phyloP scores from a whole-genome alignment of 2,113 vertebrate genomes.

The Amblyopsis rosae region DNA sequence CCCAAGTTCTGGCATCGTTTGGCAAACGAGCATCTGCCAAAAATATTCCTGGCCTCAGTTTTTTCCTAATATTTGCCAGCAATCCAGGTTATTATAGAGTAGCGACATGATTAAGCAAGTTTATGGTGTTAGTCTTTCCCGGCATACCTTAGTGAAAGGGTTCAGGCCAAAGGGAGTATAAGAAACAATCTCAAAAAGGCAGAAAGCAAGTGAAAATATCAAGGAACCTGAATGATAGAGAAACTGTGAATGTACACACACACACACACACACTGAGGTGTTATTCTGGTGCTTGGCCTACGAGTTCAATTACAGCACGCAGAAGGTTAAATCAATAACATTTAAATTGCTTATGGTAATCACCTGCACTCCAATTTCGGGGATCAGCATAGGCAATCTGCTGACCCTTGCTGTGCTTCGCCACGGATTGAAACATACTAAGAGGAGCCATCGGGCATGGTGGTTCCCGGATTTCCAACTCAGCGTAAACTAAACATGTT shows the following conservation, averaged over 20 bases:
- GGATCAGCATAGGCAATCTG: constrained; percentile 94
- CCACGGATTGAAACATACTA: constrained; percentile 83
- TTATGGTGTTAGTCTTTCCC: no score
- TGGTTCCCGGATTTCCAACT: neutral
- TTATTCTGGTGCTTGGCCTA: constrained; percentile 43
- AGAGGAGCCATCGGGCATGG: constrained; percentile 81
- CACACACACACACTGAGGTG: neutral
- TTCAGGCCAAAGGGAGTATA: no score
- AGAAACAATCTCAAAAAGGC: constrained; percentile 51
- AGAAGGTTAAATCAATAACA: constrained; percentile 95
- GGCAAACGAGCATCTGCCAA: no score
- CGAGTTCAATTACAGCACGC: constrained; percentile 92
- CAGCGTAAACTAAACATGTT: neutral
- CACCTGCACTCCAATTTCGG: constrained; percentile 88
- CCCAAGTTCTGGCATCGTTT: no score
- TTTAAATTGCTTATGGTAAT: constrained; percentile 99
- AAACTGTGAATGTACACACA: neutral
- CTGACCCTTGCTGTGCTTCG: constrained; percentile 84
- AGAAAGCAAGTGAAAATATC: neutral
- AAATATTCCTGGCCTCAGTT: no score
- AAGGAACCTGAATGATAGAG: neutral
- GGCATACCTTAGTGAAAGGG: no score
- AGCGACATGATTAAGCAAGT: no score
- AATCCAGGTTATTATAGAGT: no score
- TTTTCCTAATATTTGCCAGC: no score